Conservation (phyloP, 2,113 vertebrate species). For the Procavia capensis region DNA sequence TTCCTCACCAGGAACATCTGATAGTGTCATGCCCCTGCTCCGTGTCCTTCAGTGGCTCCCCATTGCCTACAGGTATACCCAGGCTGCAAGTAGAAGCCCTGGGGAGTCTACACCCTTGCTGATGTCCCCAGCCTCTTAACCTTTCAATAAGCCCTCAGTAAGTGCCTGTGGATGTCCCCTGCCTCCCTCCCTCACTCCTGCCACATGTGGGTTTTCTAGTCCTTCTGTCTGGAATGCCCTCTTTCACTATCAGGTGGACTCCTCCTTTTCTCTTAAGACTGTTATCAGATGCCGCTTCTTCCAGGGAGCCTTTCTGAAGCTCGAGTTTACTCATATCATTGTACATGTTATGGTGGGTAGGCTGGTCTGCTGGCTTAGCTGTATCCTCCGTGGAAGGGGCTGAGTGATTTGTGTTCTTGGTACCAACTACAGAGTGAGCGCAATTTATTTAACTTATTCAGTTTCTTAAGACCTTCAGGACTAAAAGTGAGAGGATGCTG, state of each 20-base stretch:
- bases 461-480: neutral
- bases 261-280: neutral
- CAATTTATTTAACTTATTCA: neutral
- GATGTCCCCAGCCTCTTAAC: neutral
- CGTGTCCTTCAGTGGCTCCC: neutral
- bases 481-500: neutral
- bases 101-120: neutral
- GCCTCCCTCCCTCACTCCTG: neutral
- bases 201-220: fast-evolving
- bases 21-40: neutral
- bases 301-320: neutral
- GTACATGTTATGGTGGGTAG: no score
- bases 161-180: neutral
- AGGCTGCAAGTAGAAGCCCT: neutral
- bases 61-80: neutral
- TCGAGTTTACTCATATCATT: neutral
- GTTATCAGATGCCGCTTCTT: neutral
- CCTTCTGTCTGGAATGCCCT: neutral
- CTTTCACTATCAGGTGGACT: no score
- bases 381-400: neutral
- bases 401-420: neutral
- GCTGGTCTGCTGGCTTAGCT: neutral
- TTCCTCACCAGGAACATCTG: neutral
- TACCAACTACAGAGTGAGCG: neutral
- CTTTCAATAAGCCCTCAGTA: neutral